phyloP scores from a whole-genome alignment of 1,140 invertebrate genomes.

The Cyrtorhinus lividipennis region DNA sequence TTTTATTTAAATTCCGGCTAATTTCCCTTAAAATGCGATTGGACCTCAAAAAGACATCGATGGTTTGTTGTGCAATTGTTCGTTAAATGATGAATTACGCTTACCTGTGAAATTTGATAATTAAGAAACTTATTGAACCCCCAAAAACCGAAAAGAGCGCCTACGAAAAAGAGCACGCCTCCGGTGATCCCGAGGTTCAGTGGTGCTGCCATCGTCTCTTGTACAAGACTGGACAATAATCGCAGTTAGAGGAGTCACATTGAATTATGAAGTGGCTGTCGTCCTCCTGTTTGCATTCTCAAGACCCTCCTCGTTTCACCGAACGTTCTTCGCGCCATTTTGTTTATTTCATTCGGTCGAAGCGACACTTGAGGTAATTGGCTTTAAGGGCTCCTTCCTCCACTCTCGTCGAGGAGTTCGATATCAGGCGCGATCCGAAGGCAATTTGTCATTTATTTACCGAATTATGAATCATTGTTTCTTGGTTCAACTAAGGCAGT shows the following conservation, averaged over 20 bases:
- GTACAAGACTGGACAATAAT: slow-evolving; percentile 3
- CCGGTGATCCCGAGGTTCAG: slow-evolving; percentile 18
- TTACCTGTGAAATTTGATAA: slow-evolving; percentile 19
- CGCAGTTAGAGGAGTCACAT: not conserved
- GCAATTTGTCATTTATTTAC: not conserved
- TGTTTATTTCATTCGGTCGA: not conserved
- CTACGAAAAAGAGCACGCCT: slow-evolving; percentile 12
- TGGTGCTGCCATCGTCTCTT: slow-evolving; percentile 14
- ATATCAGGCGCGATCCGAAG: not conserved
- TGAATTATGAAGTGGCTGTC: not conserved
- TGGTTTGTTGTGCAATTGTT: too few species aligned
- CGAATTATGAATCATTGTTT: too few species aligned
- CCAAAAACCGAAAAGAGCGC: slow-evolving; percentile 19
- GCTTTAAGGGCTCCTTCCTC: not conserved
- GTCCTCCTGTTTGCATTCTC: not conserved
- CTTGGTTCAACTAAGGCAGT: too few species aligned
- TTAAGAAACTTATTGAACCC: slow-evolving; percentile 19
- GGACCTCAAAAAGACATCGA: too few species aligned
- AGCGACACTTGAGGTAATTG: not conserved
- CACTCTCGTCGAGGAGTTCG: not conserved
- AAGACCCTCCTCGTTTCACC: not conserved
- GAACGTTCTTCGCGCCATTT: too few species aligned
- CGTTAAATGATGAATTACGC: too few species aligned
- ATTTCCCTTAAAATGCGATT: too few species aligned
- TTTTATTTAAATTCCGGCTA: too few species aligned